Evolutionary conservation across 64 coral and sea anemone genomes (phyloP).

Genomic region (Actinia equina): DNA sequence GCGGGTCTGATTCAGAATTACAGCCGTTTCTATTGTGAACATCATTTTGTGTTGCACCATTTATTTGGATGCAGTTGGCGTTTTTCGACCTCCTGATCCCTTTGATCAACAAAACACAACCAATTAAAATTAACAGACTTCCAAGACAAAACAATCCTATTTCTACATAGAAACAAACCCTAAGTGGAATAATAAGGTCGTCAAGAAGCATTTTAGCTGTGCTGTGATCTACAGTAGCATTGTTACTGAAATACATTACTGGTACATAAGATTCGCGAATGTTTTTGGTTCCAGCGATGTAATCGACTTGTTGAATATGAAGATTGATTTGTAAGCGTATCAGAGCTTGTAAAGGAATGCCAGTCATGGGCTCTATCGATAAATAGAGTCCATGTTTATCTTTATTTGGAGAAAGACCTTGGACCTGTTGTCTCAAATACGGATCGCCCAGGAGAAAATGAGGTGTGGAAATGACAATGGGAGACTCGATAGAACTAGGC

Average conservation of each 20-base stretch:
- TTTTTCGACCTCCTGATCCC: neutral
- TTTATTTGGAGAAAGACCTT: conserved; percentile 58
- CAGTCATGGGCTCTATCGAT: conserved; percentile 59
- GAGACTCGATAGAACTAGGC: conserved; percentile 16
- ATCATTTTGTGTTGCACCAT: too few relatives aligned
- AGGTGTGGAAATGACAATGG: conserved; percentile 70
- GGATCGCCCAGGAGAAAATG: conserved; percentile 86
- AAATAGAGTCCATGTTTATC: conserved; percentile 63
- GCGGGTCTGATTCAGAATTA: neutral
- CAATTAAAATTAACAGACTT: neutral
- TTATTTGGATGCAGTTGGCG: neutral
- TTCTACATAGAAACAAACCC: conserved; percentile 6
- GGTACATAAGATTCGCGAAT: conserved; percentile 50
- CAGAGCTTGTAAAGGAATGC: conserved; percentile 48
- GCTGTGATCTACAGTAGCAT: conserved; percentile 27
- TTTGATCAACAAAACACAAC: neutral
- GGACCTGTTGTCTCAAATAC: conserved; percentile 27
- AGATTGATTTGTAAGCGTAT: conserved; percentile 64
- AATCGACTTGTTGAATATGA: conserved; percentile 37
- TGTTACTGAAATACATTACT: conserved; percentile 65
- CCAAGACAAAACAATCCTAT: conserved; percentile 11
- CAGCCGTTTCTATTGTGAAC: neutral
- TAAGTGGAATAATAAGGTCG: conserved; percentile 6
- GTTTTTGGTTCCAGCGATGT: conserved; percentile 34
- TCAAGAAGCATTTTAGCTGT: conserved; percentile 26